Evolutionary conservation across 23 tunicate genomes (phyloP).

Genomic region (Oikopleura vanhoeffeni): DNA sequence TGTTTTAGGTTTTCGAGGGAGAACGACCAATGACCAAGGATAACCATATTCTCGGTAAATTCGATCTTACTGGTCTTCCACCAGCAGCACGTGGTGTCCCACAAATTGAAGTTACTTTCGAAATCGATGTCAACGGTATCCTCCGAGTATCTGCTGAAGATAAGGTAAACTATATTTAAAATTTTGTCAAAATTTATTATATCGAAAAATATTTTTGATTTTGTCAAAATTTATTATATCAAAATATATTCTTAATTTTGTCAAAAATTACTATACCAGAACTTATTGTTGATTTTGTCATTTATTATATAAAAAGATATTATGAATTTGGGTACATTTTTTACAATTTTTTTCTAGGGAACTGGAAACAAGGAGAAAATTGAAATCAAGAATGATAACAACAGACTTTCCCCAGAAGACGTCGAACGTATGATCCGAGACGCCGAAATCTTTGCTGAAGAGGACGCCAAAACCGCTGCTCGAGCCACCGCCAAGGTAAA

Average conservation of each 20-base stretch:
- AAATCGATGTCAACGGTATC: constrained; percentile 92
- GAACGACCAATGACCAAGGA: constrained; percentile 92
- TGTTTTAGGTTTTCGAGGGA: constrained; percentile 28
- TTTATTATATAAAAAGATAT: no score
- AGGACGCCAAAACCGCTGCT: constrained; percentile 48
- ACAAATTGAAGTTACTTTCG: constrained; percentile 86
- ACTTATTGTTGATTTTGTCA: no score
- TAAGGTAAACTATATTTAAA: no score
- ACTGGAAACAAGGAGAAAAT: constrained; percentile 86
- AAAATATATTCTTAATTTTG: no score
- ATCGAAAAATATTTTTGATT: no score
- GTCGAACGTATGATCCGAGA: no score
- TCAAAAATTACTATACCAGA: no score
- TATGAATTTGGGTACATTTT: no score
- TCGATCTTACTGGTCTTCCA: constrained; percentile 89
- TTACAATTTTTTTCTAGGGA: no score
- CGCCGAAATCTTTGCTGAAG: constrained; percentile 42
- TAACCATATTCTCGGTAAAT: constrained; percentile 83
- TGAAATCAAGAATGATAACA: constrained; percentile 62
- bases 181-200: no score
- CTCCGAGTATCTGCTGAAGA: constrained; percentile 89
- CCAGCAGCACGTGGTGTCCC: constrained; percentile 94
- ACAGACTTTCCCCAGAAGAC: constrained; percentile 70
- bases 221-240: no score
- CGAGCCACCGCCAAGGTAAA: constrained; percentile 5